Evolutionary conservation across 2,113 vertebrate genomes (phyloP).

Genomic region (Brachionichthys hirsutus): DNA sequence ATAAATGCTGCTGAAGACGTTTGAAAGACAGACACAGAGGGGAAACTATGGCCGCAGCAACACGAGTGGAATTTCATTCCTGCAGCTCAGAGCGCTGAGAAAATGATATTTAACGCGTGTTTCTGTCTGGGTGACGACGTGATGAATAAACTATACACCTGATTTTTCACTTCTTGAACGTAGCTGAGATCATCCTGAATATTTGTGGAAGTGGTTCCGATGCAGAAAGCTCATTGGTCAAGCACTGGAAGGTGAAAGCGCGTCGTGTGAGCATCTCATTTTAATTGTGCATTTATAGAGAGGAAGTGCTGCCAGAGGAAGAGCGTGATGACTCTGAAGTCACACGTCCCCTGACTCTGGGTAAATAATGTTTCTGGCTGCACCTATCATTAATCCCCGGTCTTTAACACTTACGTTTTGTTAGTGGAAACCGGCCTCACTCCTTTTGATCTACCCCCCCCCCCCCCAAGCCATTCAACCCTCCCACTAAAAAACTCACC

Average conservation of each 20-base stretch:
- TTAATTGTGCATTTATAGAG: conserved; percentile 76
- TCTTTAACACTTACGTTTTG: conserved; percentile 73
- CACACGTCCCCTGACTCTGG: conserved; percentile 66
- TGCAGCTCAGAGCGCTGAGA: no score
- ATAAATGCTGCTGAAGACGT: not conserved
- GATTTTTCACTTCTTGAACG: no score
- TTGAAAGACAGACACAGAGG: no score
- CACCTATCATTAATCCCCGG: conserved; percentile 67
- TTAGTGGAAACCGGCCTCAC: conserved; percentile 51
- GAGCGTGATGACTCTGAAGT: conserved; percentile 60
- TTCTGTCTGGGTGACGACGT: no score
- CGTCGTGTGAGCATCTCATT: conserved; percentile 68
- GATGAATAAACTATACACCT: no score
- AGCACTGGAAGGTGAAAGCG: conserved; percentile 25
- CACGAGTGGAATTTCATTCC: no score
- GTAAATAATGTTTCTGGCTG: conserved; percentile 67
- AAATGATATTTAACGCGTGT: no score
- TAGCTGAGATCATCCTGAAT: no score
- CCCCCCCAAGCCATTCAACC: conserved; percentile 13
- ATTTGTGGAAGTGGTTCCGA: no score
- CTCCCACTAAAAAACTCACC: conserved; percentile 25
- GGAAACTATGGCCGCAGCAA: no score
- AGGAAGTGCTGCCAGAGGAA: conserved; percentile 62
- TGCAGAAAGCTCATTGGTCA: conserved; percentile 27
- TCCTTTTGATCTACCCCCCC: conserved; percentile 68